Conservation (phyloP, 1,140 invertebrate genomes). For the Papilio polyxenes region DNA sequence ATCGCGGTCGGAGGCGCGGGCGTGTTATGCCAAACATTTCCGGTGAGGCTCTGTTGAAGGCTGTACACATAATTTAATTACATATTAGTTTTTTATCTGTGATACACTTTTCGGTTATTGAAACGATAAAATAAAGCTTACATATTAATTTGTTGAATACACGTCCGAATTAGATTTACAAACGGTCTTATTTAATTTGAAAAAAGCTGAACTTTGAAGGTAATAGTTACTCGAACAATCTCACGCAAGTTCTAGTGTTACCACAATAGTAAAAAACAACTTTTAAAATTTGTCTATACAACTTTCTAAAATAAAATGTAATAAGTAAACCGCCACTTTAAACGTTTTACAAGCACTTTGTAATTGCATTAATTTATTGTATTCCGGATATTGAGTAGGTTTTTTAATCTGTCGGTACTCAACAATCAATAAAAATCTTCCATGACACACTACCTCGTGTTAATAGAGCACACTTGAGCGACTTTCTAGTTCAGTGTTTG, state of each 20-base stretch:
- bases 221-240: background rate
- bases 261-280: background rate
- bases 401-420: slow-evolving; percentile 13
- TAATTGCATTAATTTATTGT: background rate
- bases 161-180: background rate
- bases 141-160: background rate
- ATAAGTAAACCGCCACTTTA: background rate
- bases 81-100: background rate
- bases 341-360: background rate
- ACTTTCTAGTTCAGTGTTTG: background rate
- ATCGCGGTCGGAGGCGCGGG: slow-evolving; percentile 40
- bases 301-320: background rate
- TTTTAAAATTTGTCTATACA: background rate
- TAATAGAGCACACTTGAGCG: slow-evolving; percentile 17
- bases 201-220: background rate
- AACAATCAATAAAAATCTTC: slow-evolving; percentile 5
- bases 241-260: background rate
- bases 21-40: slow-evolving; percentile 58
- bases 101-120: background rate
- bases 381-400: background rate
- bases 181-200: background rate
- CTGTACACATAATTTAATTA: slow-evolving; percentile 24
- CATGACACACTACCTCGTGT: slow-evolving; percentile 3
- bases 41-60: slow-evolving; percentile 48
- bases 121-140: background rate